Percentiles rank a stretch among this genome's conserved stretches.
Conservation (phyloP, 2,113 vertebrate species). For the Sminthopsis crassicaudata region DNA sequence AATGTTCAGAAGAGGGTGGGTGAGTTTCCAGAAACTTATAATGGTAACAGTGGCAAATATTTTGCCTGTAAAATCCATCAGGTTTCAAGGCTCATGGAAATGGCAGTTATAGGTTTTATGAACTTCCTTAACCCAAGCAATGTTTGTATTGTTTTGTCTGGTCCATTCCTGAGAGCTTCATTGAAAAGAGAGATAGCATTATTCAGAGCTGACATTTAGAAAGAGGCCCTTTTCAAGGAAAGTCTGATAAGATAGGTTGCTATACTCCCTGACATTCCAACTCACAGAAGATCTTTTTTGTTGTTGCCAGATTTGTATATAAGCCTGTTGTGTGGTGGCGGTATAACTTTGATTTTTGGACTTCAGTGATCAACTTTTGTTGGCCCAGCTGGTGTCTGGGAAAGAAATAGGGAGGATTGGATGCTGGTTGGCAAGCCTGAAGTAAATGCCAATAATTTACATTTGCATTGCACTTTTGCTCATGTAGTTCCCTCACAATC, state of each 20-base stretch:
- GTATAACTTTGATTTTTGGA: not conserved
- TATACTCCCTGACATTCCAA: not conserved
- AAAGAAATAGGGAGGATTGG: not conserved
- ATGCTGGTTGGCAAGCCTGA: not conserved
- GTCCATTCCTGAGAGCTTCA: not conserved
- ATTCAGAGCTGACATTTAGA: not conserved
- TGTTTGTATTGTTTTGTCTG: not conserved
- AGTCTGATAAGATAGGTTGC: not conserved
- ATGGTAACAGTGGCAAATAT: not conserved
- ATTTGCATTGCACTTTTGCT: not conserved
- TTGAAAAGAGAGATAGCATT: not conserved
- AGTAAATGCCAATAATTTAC: not conserved
- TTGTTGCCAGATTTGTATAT: not conserved
- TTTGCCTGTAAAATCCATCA: not conserved
- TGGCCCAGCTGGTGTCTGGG: not conserved
- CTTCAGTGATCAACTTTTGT: not conserved
- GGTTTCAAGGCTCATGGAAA: not conserved
- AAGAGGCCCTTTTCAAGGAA: not conserved
- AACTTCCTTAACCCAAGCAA: not conserved
- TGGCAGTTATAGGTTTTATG: not conserved
- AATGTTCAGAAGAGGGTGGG: not conserved
- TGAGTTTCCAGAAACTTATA: not conserved
- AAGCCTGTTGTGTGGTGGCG: not conserved
- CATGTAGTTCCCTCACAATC: not conserved
- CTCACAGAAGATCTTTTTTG: not conserved